Evolutionary conservation across 2,797 vertebrate species (phyloP).

Genomic region (Cossypha heuglini): DNA sequence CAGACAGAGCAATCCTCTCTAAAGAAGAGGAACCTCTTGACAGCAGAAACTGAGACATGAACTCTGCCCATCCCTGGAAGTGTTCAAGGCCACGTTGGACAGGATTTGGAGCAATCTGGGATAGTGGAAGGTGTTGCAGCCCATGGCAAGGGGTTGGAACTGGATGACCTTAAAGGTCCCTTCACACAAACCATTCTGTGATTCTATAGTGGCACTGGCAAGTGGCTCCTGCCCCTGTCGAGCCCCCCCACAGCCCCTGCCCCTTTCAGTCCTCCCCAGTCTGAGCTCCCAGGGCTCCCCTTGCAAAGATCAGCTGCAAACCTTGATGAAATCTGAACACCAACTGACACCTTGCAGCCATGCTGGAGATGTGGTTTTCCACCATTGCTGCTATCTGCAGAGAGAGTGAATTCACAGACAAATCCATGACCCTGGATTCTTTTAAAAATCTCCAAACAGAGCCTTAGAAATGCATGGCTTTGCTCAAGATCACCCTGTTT

Average conservation of each 20-base stretch:
- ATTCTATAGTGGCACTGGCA: rapidly evolving
- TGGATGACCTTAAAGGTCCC: not conserved
- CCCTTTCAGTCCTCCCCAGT: not conserved
- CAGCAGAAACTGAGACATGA: not conserved
- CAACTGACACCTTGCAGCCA: not conserved
- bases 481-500: constrained; percentile 64
- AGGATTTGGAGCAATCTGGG: not conserved
- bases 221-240: not conserved
- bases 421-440: not conserved
- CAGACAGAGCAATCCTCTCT: not conserved
- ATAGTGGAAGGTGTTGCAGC: not conserved
- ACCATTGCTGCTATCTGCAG: not conserved
- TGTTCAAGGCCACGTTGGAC: not conserved
- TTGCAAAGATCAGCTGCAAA: not conserved
- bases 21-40: not conserved
- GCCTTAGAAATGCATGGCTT: constrained; percentile 51
- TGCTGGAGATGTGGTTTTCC: not conserved
- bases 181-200: not conserved
- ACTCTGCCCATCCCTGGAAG: not conserved
- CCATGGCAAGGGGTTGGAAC: not conserved
- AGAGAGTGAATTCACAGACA: constrained; percentile 4
- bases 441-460: constrained; percentile 48
- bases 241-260: not conserved
- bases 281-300: not conserved
- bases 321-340: not conserved